Evolutionary conservation across 1,140 invertebrate species (phyloP), one percentile per base, ranked within the genome.

Genomic region (Drosophila nigrodunni): DNA sequence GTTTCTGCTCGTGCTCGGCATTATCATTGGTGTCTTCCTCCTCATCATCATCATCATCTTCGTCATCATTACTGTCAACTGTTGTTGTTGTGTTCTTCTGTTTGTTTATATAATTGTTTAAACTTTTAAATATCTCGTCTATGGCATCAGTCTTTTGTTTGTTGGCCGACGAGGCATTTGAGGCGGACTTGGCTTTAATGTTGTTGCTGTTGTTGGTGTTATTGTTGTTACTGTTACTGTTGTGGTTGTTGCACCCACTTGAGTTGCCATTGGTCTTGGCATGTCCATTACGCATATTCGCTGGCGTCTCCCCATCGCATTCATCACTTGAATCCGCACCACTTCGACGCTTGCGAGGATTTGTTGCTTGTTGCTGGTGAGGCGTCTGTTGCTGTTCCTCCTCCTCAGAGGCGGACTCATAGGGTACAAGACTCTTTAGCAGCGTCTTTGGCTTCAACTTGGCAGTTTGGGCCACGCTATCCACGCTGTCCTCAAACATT

Each of bases 121-220:
- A 67, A 73, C 80, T 88, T 72, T 87, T 92, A 46, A 92, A 89
- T 69, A 92, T 92, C 77, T 90, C 88, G 75, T 92, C 90, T 62
- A 92, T 91, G 43, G 76, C 76, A 78, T 91, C 91, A 85, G 83
- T 87, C 80, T 90, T 91, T 78, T 91, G 82, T 85, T 91, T 91
- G 76, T 54, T 74, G n/a, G 61, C 74, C 67, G 80, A 83, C 75
- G 77, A 80, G 61, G 82, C 50, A 64, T 73, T 55, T 15, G 62
- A 74, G 55, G 68, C 60, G 58, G 79, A 57, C 50, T 73, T 71
- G 49, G 64, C 37, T 71, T 62, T 78, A 35, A 13, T 61, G 65
- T 34, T 54, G 30, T 4, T 37, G 49, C 13, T 43, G 61, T 1
- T 57, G 39, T 7, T 50, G 66, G 7, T 61, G 55, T 41, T 70